Evolutionary conservation across 2,113 vertebrate species (phyloP).

Genomic region (Nothobranchius kuhntae): DNA sequence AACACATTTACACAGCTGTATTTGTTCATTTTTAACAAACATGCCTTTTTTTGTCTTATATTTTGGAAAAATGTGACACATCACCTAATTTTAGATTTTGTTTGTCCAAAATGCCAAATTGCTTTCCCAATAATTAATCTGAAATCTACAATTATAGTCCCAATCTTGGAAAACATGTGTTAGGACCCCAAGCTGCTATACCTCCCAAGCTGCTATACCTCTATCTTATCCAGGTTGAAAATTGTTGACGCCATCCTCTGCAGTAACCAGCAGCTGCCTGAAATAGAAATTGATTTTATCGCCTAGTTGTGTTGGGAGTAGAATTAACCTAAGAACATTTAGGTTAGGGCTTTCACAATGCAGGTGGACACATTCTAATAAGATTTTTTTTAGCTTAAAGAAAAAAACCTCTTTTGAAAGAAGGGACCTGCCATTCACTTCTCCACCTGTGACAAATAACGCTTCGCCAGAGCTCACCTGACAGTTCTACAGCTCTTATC

Average conservation of each 20-base stretch:
- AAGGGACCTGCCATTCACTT: constrained; percentile 61
- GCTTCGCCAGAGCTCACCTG: constrained; percentile 27
- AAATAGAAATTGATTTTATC: too few species aligned
- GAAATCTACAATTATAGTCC: neutral
- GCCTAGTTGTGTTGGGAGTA: neutral
- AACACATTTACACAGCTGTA: too few species aligned
- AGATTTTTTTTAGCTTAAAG: constrained; percentile 40
- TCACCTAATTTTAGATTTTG: neutral
- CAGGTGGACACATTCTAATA: constrained; percentile 39
- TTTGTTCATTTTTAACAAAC: too few species aligned
- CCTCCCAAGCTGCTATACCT: neutral
- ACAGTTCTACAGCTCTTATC: constrained; percentile 52
- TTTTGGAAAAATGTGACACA: too few species aligned
- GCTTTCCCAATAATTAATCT: neutral
- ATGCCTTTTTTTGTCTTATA: too few species aligned
- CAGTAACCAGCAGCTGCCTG: neutral
- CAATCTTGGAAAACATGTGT: too few species aligned
- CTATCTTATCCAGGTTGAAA: neutral
- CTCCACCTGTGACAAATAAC: constrained; percentile 42
- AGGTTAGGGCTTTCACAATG: constrained; percentile 12
- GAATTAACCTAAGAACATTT: constrained; percentile 7
- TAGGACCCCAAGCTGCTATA: neutral
- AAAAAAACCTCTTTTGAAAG: constrained; percentile 29
- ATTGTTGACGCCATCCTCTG: neutral
- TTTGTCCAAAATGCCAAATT: neutral